Conservation (phyloP, 2,113 vertebrate genomes). For the Amphilophus citrinellus region DNA sequence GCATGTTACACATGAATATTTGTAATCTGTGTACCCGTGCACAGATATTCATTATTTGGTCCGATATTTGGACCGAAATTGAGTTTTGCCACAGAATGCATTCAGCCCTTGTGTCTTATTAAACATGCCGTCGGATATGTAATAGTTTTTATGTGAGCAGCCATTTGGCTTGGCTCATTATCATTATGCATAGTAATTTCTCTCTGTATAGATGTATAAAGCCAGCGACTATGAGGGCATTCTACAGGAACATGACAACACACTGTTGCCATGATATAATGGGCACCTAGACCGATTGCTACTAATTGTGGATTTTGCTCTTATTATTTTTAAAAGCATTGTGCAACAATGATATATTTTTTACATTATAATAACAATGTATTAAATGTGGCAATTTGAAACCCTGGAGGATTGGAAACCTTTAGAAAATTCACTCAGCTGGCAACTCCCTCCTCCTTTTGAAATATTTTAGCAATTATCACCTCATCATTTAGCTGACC, state of each 20-base stretch:
- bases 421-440: not conserved
- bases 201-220: conserved; percentile 10
- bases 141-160: conserved; percentile 31
- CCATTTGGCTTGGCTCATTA: conserved; percentile 28
- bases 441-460: not conserved
- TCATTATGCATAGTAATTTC: conserved; percentile 24
- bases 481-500: not conserved
- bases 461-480: conserved; percentile 1
- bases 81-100: conserved; percentile 2
- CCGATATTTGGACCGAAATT: not conserved
- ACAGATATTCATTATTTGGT: not conserved
- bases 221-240: not conserved
- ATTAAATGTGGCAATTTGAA: not conserved
- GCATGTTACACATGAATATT: not conserved
- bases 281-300: not conserved
- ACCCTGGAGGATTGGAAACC: not conserved
- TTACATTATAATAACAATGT: not conserved
- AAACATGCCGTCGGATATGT: conserved; percentile 15
- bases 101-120: conserved; percentile 31
- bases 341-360: not conserved
- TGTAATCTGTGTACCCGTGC: not conserved
- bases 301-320: not conserved
- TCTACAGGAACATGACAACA: not conserved
- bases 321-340: not conserved
- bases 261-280: not conserved